A percentile compares a stretch with the other conserved stretches of the same genome.
Conservation (phyloP, 1,140 invertebrate species). For the Drosophila kurseongensis region DNA sequence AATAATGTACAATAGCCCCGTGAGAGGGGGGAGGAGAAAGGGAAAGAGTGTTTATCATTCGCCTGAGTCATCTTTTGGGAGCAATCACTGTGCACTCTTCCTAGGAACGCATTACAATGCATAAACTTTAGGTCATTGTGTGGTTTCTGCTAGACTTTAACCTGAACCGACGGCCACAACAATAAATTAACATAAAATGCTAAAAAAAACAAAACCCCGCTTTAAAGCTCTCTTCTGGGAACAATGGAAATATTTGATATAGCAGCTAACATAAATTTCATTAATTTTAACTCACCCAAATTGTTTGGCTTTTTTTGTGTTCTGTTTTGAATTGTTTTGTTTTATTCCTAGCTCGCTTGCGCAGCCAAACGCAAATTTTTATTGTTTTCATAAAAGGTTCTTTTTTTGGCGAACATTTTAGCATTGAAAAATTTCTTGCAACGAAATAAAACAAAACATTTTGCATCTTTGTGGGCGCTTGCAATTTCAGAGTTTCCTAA, state of each 20-base stretch:
- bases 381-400: constrained; percentile 73
- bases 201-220: constrained; percentile 13
- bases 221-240: constrained; percentile 43
- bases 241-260: constrained; percentile 61
- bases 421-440: constrained; percentile 45
- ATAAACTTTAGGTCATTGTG: constrained; percentile 48
- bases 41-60: constrained; percentile 25
- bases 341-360: constrained; percentile 13
- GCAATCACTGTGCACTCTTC: constrained; percentile 50
- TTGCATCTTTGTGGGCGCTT: constrained; percentile 37
- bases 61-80: constrained; percentile 56
- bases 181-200: constrained; percentile 58
- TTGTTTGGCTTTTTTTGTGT: constrained; percentile 49
- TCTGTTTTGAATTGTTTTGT: constrained; percentile 9
- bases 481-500: constrained; percentile 24
- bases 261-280: constrained; percentile 62
- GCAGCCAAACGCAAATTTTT: constrained; percentile 56
- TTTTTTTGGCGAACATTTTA: constrained; percentile 53
- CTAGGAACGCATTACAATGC: constrained; percentile 62
- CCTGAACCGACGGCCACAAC: constrained; percentile 29
- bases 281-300: constrained; percentile 63
- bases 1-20: constrained; percentile 37
- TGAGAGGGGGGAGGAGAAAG: not conserved
- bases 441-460: constrained; percentile 33
- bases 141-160: constrained; percentile 26